Evolutionary conservation across 1,140 invertebrate species (phyloP).

Genomic region (Sitodiplosis mosellana): DNA sequence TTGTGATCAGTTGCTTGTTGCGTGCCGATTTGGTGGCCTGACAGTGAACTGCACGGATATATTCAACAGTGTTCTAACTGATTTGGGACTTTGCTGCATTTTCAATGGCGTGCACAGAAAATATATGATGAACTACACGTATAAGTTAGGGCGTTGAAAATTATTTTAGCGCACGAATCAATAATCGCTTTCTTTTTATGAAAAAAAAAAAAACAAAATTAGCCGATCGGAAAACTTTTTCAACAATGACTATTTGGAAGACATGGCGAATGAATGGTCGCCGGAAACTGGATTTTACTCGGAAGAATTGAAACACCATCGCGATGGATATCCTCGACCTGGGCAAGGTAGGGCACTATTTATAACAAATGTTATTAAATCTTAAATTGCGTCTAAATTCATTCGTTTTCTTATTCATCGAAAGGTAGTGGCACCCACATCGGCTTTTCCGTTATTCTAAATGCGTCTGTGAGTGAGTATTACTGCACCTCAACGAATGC

Average conservation of each 20-base stretch:
- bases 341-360: background rate
- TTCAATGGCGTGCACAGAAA: conserved; percentile 47
- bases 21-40: conserved; percentile 43
- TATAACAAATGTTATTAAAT: background rate
- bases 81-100: conserved; percentile 65
- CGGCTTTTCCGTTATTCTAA: conserved; percentile 47
- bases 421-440: conserved; percentile 40
- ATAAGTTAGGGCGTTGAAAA: no score
- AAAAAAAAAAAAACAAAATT: no score
- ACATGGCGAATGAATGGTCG: background rate
- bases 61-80: conserved; percentile 56
- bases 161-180: no score
- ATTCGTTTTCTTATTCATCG: no score
- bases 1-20: conserved; percentile 46
- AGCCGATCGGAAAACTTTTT: background rate
- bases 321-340: background rate
- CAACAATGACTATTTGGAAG: background rate
- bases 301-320: background rate
- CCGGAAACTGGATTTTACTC: background rate
- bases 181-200: no score
- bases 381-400: background rate
- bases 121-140: background rate
- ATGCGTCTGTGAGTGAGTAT: conserved; percentile 49
- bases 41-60: conserved; percentile 38
- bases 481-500: no score